Evolutionary conservation across 2,797 vertebrate species (phyloP), one percentile per base, ranked within the genome.

Genomic region (Paramormyrops hopkinsi): DNA sequence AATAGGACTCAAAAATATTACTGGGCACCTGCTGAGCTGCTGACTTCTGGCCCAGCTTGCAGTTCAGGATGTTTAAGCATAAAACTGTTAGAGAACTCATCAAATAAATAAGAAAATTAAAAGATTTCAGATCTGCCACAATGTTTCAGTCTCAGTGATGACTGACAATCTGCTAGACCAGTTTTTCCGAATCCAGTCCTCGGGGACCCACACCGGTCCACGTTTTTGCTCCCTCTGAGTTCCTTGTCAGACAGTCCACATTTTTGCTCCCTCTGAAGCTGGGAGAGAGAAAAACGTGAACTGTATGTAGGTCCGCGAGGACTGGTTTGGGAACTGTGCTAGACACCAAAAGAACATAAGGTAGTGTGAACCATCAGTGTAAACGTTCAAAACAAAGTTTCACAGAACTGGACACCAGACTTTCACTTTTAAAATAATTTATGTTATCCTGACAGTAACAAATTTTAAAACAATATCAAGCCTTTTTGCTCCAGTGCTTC

Each of bases 371-470:
- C 29, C 69, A 73, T 73, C 33, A 73, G 69, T 6, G 69, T 7
- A 73, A 73, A 73, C 1, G 2, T 73, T 73, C 29, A 73, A 73
- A 73, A 73, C 65, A 73, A 73, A 73, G 65, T 73, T 73, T 73
- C 12, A 73, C 12, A 1, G 69, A 73, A 37, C 69, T 46, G 7
- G 7, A 41, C 76, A 82, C 37, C 76, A 82, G 41, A 22, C 76
- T 82, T 44, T 44, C 76, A 82, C 37, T 82, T 82, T 82, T 46
- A 82, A 82, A 44, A 82, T n/a, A 46, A 82, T 44, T 82, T 82
- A 19, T 44, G 41, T 82, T 82, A 41, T 46, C 76, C 76, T 82
- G 76, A 82, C 37, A 82, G 76, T 44, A 82, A 82, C 41, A 19
- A n/a, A 82, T n/a, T 37, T 73, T 73, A 73, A 73, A 73, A 73